Evolutionary conservation across 2,113 vertebrate species (phyloP).

Genomic region (Ammodytes marinus): DNA sequence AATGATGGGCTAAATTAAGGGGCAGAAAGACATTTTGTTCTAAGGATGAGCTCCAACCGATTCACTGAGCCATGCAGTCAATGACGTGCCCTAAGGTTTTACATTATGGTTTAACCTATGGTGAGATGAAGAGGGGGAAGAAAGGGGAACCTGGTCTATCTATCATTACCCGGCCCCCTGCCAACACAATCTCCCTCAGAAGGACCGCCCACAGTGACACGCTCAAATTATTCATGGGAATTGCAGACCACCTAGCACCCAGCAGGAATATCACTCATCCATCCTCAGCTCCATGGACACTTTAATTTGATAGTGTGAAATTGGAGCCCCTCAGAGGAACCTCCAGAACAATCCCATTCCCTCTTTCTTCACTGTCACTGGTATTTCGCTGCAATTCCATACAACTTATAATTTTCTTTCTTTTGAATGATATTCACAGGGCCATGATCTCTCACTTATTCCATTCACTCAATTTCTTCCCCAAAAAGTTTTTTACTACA

Average conservation of each 20-base stretch:
- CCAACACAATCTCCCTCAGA: constrained; percentile 72
- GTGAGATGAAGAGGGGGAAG: constrained; percentile 46
- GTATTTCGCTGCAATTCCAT: constrained; percentile 34
- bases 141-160: constrained; percentile 65
- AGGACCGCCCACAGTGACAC: constrained; percentile 78
- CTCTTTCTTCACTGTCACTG: constrained; percentile 58
- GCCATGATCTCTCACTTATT: constrained; percentile 38
- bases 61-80: background rate
- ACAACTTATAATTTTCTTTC: constrained; percentile 59
- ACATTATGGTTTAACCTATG: constrained; percentile 52
- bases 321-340: constrained; percentile 68
- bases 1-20: background rate
- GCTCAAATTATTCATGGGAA: constrained; percentile 83
- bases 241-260: constrained; percentile 71
- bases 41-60: constrained; percentile 5
- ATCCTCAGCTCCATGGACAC: constrained; percentile 72
- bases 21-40: background rate
- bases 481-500: constrained; percentile 11
- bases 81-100: constrained; percentile 22
- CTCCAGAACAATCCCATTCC: constrained; percentile 70
- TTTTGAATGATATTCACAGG: constrained; percentile 36
- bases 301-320: constrained; percentile 81
- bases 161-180: constrained; percentile 75
- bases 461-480: background rate
- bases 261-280: constrained; percentile 77